Conservation (phyloP, 2,888 invertebrate genomes). For the Bursaphelenchus okinawaensis region DNA sequence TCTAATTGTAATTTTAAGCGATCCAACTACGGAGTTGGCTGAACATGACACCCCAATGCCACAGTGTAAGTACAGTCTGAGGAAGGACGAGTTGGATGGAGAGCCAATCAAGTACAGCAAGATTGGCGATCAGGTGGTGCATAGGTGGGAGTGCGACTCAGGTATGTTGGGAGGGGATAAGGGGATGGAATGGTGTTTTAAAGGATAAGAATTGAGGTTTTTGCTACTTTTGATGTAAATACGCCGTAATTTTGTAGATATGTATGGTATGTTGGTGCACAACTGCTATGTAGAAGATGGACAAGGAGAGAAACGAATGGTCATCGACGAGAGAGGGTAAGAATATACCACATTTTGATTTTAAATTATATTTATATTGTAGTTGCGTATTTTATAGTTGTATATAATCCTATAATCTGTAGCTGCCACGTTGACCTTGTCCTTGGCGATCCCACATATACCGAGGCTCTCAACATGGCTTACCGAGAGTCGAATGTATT, state of each 20-base stretch:
- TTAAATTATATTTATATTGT: neutral
- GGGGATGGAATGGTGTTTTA: neutral
- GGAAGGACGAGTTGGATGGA: slow-evolving; percentile 56
- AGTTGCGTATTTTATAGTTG: neutral
- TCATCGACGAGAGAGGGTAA: slow-evolving; percentile 55
- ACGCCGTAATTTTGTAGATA: neutral
- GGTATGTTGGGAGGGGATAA: slow-evolving; percentile 24
- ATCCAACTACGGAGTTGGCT: slow-evolving; percentile 44
- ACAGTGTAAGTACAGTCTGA: slow-evolving; percentile 54
- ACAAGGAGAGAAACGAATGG: slow-evolving; percentile 51
- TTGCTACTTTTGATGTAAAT: neutral
- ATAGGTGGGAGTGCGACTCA: slow-evolving; percentile 56
- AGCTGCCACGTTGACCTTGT: slow-evolving; percentile 22
- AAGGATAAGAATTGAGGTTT: neutral
- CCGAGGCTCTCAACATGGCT: slow-evolving; percentile 56
- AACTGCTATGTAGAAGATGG: slow-evolving; percentile 57
- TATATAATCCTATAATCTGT: neutral
- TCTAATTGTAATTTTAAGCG: slow-evolving; percentile 34
- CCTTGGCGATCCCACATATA: slow-evolving; percentile 57
- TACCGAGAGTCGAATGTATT: slow-evolving; percentile 57
- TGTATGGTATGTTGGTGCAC: slow-evolving; percentile 56
- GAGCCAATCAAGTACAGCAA: slow-evolving; percentile 51
- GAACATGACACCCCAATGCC: slow-evolving; percentile 53
- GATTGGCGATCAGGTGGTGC: slow-evolving; percentile 58
- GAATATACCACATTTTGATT: neutral